A percentile compares a stretch with the other conserved stretches of the same genome.
phyloP scores from a whole-genome alignment of 2,113 vertebrate genomes.

The Sakesphorus luctuosus region DNA sequence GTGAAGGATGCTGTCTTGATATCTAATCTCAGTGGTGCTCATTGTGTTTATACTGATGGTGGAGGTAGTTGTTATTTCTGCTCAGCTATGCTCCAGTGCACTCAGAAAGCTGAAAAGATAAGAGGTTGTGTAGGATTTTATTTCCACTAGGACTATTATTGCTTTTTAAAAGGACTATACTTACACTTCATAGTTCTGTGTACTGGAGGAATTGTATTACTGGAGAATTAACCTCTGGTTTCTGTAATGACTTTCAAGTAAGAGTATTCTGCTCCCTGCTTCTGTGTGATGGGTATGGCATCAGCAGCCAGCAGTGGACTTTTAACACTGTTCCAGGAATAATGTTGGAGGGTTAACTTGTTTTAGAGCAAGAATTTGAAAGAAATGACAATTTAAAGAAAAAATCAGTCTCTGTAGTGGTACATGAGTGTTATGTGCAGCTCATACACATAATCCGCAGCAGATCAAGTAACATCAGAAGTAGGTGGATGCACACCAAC shows the following conservation, averaged over 20 bases:
- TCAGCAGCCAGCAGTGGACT: slow-evolving; percentile 50
- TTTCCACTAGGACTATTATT: slow-evolving; percentile 41
- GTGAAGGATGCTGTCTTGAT: slow-evolving; percentile 30
- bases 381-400: not conserved
- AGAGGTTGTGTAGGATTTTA: slow-evolving; percentile 36
- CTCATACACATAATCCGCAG: not conserved
- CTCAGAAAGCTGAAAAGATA: slow-evolving; percentile 6
- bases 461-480: not conserved
- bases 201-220: slow-evolving; percentile 11
- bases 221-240: slow-evolving; percentile 52
- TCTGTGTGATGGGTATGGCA: slow-evolving; percentile 24
- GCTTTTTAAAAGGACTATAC: slow-evolving; percentile 40
- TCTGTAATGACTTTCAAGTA: slow-evolving; percentile 37
- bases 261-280: not conserved
- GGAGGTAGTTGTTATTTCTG: slow-evolving; percentile 54
- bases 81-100: slow-evolving; percentile 41
- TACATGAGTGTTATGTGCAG: not conserved
- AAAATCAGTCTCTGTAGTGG: not conserved
- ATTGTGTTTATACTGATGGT: slow-evolving; percentile 26
- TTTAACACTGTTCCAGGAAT: not conserved
- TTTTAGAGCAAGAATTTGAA: not conserved
- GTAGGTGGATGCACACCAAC: not conserved
- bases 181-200: slow-evolving; percentile 36
- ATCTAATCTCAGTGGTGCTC: slow-evolving; percentile 8
- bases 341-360: not conserved